Percentiles rank a stretch among this genome's conserved stretches.
Evolutionary conservation across 1,140 invertebrate species (phyloP).

Genomic region (Bradysia coprophila): DNA sequence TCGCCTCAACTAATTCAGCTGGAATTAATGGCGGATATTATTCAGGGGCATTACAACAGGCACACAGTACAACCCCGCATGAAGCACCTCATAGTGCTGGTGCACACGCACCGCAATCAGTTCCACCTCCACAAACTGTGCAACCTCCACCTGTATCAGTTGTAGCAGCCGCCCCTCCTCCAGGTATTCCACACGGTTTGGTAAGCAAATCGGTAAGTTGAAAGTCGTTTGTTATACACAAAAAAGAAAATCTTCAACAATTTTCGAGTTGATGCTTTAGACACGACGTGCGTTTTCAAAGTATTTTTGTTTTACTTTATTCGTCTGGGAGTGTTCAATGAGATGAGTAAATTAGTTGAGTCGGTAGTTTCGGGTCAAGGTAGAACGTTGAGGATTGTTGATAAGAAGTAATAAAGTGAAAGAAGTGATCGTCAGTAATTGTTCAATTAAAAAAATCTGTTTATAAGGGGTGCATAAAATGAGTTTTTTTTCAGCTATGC

Average conservation of each 20-base stretch:
- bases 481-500: too few relatives aligned
- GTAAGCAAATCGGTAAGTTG: slow-evolving; percentile 26
- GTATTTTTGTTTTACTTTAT: too few relatives aligned
- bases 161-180: slow-evolving; percentile 15
- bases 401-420: too few relatives aligned
- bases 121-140: slow-evolving; percentile 24
- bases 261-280: slow-evolving; percentile 3
- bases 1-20: slow-evolving; percentile 19
- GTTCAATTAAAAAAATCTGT: too few relatives aligned
- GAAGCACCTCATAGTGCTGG: slow-evolving; percentile 41
- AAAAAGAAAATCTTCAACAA: background rate
- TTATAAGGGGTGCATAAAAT: too few relatives aligned
- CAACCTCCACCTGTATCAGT: slow-evolving; percentile 20
- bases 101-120: slow-evolving; percentile 24
- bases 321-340: too few relatives aligned
- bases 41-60: slow-evolving; percentile 49
- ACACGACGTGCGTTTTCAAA: too few relatives aligned
- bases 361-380: too few relatives aligned
- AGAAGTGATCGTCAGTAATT: too few relatives aligned
- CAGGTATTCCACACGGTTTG: slow-evolving; percentile 23
- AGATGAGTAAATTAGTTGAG: too few relatives aligned
- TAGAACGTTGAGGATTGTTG: too few relatives aligned
- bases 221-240: too few relatives aligned
- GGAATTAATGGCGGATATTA: slow-evolving; percentile 54
- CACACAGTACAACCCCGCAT: slow-evolving; percentile 55